Percentiles rank a stretch among this genome's conserved stretches.
These are phyloP conservation scores for Diuraphis noxia DNA, from an alignment of 1,140 invertebrate species.

Conservation along the genomic window DNA sequence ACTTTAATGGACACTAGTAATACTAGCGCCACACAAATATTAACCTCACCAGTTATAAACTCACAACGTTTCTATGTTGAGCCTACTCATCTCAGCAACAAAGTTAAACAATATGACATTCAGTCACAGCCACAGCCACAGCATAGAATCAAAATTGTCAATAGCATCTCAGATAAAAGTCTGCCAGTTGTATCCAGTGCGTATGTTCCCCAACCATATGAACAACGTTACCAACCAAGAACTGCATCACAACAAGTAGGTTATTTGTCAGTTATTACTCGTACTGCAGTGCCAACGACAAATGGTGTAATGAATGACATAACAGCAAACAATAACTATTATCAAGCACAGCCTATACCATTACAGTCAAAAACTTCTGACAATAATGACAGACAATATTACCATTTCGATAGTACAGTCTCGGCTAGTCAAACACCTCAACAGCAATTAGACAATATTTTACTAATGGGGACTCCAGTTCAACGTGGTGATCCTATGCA, in stretches of 20 bases:
- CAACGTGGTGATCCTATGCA: conserved; percentile 72
- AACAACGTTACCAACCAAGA: conserved; percentile 40
- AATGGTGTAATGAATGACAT: neutral
- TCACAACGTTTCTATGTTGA: conserved; percentile 11
- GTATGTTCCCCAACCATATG: neutral
- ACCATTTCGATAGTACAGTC: conserved; percentile 63
- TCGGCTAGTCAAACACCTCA: conserved; percentile 64
- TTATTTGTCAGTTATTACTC: conserved; percentile 51
- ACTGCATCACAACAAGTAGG: conserved; percentile 35
- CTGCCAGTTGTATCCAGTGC: neutral
- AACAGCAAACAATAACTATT: conserved; percentile 23
- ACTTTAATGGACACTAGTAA: neutral
- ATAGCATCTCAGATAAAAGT: neutral
- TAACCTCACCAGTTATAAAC: neutral
- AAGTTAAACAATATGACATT: conserved; percentile 14
- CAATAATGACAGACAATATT: conserved; percentile 38
- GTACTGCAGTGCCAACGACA: conserved; percentile 13
- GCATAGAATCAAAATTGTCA: neutral
- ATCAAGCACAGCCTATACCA: conserved; percentile 17
- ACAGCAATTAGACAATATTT: conserved; percentile 68
- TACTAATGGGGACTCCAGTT: conserved; percentile 2
- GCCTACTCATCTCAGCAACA: neutral
- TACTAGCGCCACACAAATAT: neutral
- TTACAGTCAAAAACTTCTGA: conserved; percentile 45
- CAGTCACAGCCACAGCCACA: neutral